Conservation (phyloP, 2,797 vertebrate genomes). For the Lates japonicus region DNA sequence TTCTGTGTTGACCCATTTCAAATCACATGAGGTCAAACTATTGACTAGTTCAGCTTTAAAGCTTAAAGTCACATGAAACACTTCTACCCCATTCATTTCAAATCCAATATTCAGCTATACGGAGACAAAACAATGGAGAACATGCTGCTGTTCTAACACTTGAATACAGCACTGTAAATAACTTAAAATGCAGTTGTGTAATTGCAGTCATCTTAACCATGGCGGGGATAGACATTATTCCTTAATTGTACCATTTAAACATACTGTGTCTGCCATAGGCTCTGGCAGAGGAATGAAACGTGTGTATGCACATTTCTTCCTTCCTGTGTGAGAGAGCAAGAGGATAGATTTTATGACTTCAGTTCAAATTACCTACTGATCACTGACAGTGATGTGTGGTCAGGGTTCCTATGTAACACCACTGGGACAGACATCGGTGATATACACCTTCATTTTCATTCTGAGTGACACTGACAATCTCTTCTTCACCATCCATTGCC, state of each 20-base stretch:
- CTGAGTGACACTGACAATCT: constrained; percentile 66
- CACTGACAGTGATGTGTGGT: constrained; percentile 71
- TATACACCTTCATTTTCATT: constrained; percentile 76
- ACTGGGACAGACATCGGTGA: constrained; percentile 61
- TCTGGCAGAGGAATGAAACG: constrained; percentile 4
- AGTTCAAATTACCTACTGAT: constrained; percentile 67
- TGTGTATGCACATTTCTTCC: not conserved
- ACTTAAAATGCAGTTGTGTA: constrained; percentile 16
- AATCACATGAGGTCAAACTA: not conserved
- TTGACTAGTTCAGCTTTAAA: constrained; percentile 18
- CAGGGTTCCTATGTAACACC: constrained; percentile 62
- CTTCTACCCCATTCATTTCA: constrained; percentile 1
- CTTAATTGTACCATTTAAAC: constrained; percentile 4
- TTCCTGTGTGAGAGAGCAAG: not conserved
- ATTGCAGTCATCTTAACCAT: not conserved
- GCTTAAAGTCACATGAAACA: constrained; percentile 9
- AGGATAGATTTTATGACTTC: constrained; percentile 46
- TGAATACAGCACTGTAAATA: not conserved
- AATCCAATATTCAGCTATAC: not conserved
- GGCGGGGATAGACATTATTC: not conserved
- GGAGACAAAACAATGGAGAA: constrained; percentile 6
- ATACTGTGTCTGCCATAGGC: not conserved
- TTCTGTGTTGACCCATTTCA: not conserved
- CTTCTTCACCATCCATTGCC: constrained; percentile 38
- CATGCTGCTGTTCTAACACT: not conserved